These are phyloP conservation scores for Norana najaformis DNA, from an alignment of 2,888 invertebrate species.

Conservation along the genomic window DNA sequence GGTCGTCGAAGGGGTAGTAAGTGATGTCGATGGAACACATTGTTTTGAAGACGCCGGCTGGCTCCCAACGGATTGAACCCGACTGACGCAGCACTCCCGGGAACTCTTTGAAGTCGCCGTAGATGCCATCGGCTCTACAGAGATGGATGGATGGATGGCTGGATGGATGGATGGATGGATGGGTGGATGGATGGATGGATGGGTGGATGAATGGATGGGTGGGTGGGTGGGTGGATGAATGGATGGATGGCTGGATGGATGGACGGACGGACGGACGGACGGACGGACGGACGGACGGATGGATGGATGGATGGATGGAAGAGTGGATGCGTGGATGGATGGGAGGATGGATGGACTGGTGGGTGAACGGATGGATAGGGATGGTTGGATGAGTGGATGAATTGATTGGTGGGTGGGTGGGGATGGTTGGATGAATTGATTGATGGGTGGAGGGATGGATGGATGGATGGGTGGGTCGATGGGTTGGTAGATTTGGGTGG, in stretches of 20 bases:
- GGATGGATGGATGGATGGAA: not conserved
- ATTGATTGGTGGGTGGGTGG: not conserved
- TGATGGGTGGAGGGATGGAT: too few species aligned
- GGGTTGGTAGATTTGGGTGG: too few species aligned
- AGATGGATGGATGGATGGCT: not conserved
- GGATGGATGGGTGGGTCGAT: too few species aligned
- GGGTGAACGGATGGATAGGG: too few species aligned
- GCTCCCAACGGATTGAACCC: constrained; percentile 45
- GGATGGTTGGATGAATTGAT: not conserved
- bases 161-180: not conserved
- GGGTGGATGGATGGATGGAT: not conserved
- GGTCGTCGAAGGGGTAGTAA: constrained; percentile 47
- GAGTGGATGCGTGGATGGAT: too few species aligned
- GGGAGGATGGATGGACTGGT: too few species aligned
- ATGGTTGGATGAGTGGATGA: too few species aligned
- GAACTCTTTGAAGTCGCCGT: constrained; percentile 45
- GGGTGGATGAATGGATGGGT: not conserved
- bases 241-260: not conserved
- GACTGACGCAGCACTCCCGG: constrained; percentile 41
- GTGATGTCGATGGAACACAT: constrained; percentile 48
- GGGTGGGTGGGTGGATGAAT: not conserved
- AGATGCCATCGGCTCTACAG: constrained; percentile 44
- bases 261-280: not conserved
- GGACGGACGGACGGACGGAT: not conserved
- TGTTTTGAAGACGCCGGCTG: constrained; percentile 45